Conservation (phyloP, 1,140 invertebrate species). For the Meloidogyne hapla region DNA sequence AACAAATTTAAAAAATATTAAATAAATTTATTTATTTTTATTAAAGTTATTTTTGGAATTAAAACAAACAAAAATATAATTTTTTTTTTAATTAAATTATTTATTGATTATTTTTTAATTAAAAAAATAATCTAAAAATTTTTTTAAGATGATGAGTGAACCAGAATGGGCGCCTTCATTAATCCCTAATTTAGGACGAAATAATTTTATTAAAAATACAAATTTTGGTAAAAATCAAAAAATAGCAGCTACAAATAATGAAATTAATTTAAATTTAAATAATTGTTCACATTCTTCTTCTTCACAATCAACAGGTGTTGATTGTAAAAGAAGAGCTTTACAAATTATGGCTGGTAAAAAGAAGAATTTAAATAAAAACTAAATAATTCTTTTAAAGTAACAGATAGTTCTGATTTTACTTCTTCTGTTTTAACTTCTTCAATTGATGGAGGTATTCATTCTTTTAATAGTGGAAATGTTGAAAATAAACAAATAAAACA, state of each 20-base stretch:
- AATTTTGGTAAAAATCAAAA: background rate
- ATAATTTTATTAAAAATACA: background rate
- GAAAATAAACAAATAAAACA: background rate
- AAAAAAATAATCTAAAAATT: slow-evolving; percentile 8
- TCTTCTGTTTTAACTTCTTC: slow-evolving; percentile 20
- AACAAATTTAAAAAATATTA: background rate
- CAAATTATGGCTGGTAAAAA: background rate
- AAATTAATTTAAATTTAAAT: background rate
- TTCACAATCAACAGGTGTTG: slow-evolving; percentile 28
- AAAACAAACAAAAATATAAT: too few relatives aligned
- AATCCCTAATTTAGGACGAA: background rate
- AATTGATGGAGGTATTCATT: background rate
- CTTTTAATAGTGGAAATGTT: background rate
- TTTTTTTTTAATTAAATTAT: too few relatives aligned
- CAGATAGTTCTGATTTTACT: slow-evolving; percentile 32
- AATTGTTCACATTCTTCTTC: slow-evolving; percentile 28
- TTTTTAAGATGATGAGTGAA: slow-evolving; percentile 42
- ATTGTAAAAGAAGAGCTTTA: slow-evolving; percentile 29
- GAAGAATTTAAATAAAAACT: background rate
- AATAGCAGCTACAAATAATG: background rate
- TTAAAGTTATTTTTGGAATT: too few relatives aligned
- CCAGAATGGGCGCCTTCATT: slow-evolving; percentile 34
- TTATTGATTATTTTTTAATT: background rate
- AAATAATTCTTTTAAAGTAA: too few relatives aligned
- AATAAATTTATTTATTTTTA: too few relatives aligned